Evolutionary conservation across 2,888 invertebrate genomes (phyloP).

Genomic region (Trissonchulus latispiculum): DNA sequence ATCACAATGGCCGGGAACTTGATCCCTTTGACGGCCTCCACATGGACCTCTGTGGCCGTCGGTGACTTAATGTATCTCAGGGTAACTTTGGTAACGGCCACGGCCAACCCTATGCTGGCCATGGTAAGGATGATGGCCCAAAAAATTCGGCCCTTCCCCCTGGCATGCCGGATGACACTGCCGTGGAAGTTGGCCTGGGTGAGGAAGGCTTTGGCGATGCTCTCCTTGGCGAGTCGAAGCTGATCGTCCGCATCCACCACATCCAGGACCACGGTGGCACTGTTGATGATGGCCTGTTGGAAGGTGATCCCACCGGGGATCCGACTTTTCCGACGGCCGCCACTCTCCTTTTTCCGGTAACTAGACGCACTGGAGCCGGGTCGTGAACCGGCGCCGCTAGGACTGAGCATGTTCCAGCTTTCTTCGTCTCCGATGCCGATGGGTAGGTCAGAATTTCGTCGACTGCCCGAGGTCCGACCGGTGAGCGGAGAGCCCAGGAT

Average conservation of each 20-base stretch:
- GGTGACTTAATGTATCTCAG: conserved; percentile 12
- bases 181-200: conserved; percentile 14
- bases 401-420: no score
- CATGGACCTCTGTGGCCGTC: conserved; percentile 13
- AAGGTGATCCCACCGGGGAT: background rate
- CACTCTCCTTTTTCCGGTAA: no score
- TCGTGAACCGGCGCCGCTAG: no score
- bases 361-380: no score
- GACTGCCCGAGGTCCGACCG: no score
- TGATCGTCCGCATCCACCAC: background rate
- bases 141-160: conserved; percentile 9
- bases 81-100: conserved; percentile 14
- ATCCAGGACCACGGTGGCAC: conserved; percentile 1
- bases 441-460: no score
- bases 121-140: conserved; percentile 7
- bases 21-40: conserved; percentile 4
- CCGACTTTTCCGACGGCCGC: no score
- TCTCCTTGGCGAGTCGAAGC: background rate
- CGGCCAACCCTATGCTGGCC: background rate
- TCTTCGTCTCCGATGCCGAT: no score
- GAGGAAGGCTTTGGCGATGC: background rate
- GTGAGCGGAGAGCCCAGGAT: no score
- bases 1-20: conserved; percentile 1
- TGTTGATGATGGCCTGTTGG: background rate
- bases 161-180: conserved; percentile 4